Conservation (phyloP, 2,888 invertebrate species). For the Neoaliturus tenellus region DNA sequence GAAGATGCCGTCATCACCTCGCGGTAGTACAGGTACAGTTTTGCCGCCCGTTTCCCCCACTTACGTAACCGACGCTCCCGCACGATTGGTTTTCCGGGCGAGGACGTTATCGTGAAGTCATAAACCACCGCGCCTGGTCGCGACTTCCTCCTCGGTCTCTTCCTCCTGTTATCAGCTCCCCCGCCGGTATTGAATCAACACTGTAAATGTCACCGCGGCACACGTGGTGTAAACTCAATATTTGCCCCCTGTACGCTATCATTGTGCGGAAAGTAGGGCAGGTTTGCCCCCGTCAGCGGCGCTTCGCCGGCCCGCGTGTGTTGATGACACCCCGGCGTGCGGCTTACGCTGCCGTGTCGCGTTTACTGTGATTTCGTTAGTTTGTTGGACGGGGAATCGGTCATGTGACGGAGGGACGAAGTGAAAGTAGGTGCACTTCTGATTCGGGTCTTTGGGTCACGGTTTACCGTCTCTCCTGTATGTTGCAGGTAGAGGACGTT, state of each 20-base stretch:
- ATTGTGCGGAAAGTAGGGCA: conserved; percentile 23
- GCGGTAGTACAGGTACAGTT: too few species aligned
- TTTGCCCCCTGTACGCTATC: not conserved
- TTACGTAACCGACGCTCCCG: not conserved
- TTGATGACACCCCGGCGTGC: not conserved
- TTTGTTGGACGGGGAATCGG: too few species aligned
- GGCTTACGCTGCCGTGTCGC: too few species aligned
- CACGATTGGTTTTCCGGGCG: not conserved
- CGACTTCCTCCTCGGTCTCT: not conserved
- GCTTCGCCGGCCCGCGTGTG: not conserved
- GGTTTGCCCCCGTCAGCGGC: not conserved
- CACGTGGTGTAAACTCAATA: not conserved
- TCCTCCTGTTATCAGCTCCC: not conserved
- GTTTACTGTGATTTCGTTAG: too few species aligned
- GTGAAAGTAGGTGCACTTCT: too few species aligned
- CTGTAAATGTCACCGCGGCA: not conserved
- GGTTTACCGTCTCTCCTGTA: too few species aligned
- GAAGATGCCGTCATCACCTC: too few species aligned
- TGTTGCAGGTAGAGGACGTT: too few species aligned
- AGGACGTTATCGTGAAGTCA: not conserved
- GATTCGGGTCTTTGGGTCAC: too few species aligned
- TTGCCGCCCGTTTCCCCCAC: not conserved
- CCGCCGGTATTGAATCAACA: not conserved
- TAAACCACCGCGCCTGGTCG: not conserved
- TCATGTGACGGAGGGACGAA: too few species aligned